Percentiles rank a stretch among this genome's conserved stretches.
These are phyloP conservation scores for Chionodraco myersi DNA, from an alignment of 2,113 vertebrate genomes.

Conservation along the genomic window DNA sequence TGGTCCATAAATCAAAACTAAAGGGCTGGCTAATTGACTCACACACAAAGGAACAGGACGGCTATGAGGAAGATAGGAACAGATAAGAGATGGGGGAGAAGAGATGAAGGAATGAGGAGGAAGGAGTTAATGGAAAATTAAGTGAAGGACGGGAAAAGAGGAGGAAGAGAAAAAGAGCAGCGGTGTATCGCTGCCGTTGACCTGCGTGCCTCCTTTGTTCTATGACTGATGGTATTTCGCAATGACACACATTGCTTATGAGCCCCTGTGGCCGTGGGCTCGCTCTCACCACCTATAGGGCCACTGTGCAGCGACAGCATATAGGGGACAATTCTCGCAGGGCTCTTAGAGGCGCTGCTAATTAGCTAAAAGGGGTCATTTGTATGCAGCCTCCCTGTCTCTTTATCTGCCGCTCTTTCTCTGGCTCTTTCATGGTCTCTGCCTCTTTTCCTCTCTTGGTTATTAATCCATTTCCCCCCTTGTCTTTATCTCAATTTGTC, in stretches of 20 bases:
- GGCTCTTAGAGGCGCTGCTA: conserved; percentile 54
- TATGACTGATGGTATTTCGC: conserved; percentile 59
- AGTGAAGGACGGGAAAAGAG: conserved; percentile 28
- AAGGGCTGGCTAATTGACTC: conserved; percentile 71
- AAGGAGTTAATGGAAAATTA: conserved; percentile 47
- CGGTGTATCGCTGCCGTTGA: conserved; percentile 28
- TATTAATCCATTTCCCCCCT: conserved; percentile 21
- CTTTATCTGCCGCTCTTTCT: conserved; percentile 30
- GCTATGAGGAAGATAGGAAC: conserved; percentile 1
- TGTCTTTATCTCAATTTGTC: conserved; percentile 35
- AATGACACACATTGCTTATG: conserved; percentile 55
- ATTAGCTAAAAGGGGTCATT: conserved; percentile 70
- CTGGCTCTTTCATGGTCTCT: conserved; percentile 1
- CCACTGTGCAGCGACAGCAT: conserved; percentile 20
- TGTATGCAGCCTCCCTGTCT: conserved; percentile 52
- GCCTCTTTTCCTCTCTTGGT: conserved; percentile 6
- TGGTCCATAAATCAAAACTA: conserved; percentile 78
- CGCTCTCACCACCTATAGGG: conserved; percentile 55
- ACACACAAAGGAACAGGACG: conserved; percentile 54
- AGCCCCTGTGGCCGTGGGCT: conserved; percentile 46
- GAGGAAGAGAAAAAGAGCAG: conserved; percentile 23
- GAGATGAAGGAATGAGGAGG: conserved; percentile 19
- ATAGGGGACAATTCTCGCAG: conserved; percentile 39
- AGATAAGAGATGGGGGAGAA: neutral
- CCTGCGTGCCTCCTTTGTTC: conserved; percentile 67